These are phyloP conservation scores for Psilanteris sp. DNA, from an alignment of 1,140 invertebrate species.

Conservation along the genomic window DNA sequence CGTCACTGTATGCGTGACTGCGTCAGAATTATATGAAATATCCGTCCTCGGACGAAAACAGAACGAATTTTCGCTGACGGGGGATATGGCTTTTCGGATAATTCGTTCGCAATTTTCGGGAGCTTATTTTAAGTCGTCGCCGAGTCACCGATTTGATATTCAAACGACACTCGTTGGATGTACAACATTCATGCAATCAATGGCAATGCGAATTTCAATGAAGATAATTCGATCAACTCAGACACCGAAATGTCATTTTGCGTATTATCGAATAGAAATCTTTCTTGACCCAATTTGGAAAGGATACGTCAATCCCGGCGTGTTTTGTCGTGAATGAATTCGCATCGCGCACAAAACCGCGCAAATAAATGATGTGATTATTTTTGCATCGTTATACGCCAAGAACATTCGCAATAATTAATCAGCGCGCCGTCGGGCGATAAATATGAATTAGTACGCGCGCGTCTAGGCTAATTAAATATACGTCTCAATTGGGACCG, in stretches of 20 bases:
- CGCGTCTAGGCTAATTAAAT: slow-evolving; percentile 42
- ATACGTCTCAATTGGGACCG: too few relatives aligned
- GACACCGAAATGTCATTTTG: slow-evolving; percentile 8
- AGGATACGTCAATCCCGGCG: slow-evolving; percentile 34
- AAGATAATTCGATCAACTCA: slow-evolving; percentile 27
- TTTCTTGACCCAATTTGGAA: slow-evolving; percentile 48
- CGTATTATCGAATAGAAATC: slow-evolving; percentile 39
- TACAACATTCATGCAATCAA: slow-evolving; percentile 12
- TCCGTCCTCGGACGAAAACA: slow-evolving; percentile 41
- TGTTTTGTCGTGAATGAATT: slow-evolving; percentile 30
- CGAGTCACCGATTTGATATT: slow-evolving; percentile 17
- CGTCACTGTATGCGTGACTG: slow-evolving; percentile 66
- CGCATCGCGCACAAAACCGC: neutral
- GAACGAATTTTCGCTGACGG: slow-evolving; percentile 5
- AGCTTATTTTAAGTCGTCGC: slow-evolving; percentile 1
- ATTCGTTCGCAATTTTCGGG: neutral
- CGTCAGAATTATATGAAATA: slow-evolving; percentile 74
- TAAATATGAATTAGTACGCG: slow-evolving; percentile 37
- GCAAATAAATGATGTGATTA: slow-evolving; percentile 47
- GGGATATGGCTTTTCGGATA: too few relatives aligned
- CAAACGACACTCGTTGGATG: slow-evolving; percentile 1
- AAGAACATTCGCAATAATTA: slow-evolving; percentile 26
- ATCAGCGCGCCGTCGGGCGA: slow-evolving; percentile 14
- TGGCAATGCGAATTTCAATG: slow-evolving; percentile 21
- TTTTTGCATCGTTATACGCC: slow-evolving; percentile 35